These are phyloP conservation scores for Dastarcus helophoroides DNA, from an alignment of 2,888 invertebrate genomes.

Conservation along the genomic window DNA sequence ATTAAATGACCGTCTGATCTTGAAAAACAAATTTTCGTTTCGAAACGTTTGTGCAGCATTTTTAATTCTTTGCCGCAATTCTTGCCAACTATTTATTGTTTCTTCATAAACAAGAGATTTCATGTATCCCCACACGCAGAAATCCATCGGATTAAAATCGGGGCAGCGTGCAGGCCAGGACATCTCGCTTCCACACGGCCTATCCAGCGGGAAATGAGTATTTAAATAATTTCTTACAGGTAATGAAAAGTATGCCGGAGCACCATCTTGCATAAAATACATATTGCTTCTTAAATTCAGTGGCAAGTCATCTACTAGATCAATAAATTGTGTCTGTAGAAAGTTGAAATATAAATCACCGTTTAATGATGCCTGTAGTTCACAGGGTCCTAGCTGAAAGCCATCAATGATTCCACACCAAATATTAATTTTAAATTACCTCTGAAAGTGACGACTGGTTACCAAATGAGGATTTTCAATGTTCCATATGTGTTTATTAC, in stretches of 20 bases:
- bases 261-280: slow-evolving; percentile 4
- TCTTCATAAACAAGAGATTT: not conserved
- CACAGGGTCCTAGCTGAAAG: too few relatives aligned
- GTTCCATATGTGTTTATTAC: slow-evolving; percentile 1
- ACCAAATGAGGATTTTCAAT: not conserved
- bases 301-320: not conserved
- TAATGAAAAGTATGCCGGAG: not conserved
- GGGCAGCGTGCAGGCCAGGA: too few relatives aligned
- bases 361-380: too few relatives aligned
- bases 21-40: not conserved
- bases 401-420: slow-evolving; percentile 1
- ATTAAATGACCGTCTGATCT: slow-evolving; percentile 1
- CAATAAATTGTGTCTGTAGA: not conserved
- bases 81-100: too few relatives aligned
- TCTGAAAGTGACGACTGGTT: not conserved
- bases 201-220: slow-evolving; percentile 1
- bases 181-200: too few relatives aligned
- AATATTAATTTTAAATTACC: not conserved
- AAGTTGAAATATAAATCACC: not conserved
- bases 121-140: too few relatives aligned
- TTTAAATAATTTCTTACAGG: not conserved
- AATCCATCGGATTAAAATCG: slow-evolving; percentile 1
- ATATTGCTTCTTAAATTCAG: slow-evolving; percentile 1
- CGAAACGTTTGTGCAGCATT: not conserved
- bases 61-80: slow-evolving; percentile 1